Conservation (phyloP, 2,888 invertebrate genomes). For the Mayetiola destructor region DNA sequence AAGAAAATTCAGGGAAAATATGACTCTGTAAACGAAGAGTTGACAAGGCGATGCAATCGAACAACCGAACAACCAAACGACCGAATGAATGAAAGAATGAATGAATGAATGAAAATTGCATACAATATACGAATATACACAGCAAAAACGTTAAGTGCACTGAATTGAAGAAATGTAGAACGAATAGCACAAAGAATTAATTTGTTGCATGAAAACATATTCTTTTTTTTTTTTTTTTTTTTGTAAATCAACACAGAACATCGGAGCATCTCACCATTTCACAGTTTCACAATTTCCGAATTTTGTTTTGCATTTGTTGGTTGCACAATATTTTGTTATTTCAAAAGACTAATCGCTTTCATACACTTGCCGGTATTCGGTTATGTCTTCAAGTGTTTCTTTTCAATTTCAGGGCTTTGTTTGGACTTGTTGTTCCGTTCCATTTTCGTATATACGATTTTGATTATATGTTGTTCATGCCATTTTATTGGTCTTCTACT, state of each 20-base stretch:
- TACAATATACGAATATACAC: neutral
- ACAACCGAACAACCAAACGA: too few species aligned
- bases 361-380: neutral
- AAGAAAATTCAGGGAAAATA: too few species aligned
- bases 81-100: neutral
- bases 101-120: neutral
- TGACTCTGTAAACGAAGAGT: too few species aligned
- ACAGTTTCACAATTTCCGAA: neutral
- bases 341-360: slow-evolving; percentile 2
- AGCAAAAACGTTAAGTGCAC: neutral
- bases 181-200: too few species aligned
- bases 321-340: slow-evolving; percentile 1
- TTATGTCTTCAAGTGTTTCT: neutral
- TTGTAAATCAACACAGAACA: neutral
- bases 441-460: too few species aligned
- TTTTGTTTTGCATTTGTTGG: neutral
- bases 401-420: neutral
- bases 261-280: too few species aligned
- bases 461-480: too few species aligned
- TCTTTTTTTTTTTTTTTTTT: neutral
- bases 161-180: too few species aligned
- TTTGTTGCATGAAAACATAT: too few species aligned
- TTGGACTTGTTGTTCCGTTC: too few species aligned
- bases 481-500: too few species aligned
- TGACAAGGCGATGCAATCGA: too few species aligned